These are phyloP conservation scores for Sus cebifrons DNA, from an alignment of 2,797 vertebrate genomes.

Conservation along the genomic window DNA sequence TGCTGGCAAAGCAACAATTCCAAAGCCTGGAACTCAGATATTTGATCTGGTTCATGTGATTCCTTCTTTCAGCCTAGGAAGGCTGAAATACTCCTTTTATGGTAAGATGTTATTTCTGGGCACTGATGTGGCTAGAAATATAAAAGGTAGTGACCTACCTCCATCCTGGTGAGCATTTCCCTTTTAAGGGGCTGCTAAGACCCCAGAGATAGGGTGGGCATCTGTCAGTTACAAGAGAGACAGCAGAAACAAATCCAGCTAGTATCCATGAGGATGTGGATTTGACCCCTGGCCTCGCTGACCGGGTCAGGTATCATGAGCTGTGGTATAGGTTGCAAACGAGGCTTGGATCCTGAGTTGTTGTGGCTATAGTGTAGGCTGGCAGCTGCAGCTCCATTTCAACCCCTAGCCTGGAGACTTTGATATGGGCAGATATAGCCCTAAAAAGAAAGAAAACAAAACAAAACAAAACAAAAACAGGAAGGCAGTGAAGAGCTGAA, in stretches of 20 bases:
- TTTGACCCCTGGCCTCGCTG: too few species aligned
- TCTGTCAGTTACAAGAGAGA: neutral
- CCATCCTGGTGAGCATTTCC: neutral
- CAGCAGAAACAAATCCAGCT: too few species aligned
- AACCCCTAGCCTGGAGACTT: too few species aligned
- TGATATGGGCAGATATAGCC: too few species aligned
- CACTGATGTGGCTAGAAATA: neutral
- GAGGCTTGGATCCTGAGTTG: too few species aligned
- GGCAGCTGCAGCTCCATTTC: too few species aligned
- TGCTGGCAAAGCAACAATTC: constrained; percentile 22
- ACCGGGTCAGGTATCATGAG: too few species aligned
- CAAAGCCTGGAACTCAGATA: constrained; percentile 40
- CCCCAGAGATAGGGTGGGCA: neutral
- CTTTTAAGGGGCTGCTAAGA: neutral
- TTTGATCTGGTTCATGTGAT: constrained; percentile 5
- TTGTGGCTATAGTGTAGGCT: too few species aligned
- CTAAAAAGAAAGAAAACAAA: too few species aligned
- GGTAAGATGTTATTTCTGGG: neutral
- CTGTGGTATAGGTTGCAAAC: too few species aligned
- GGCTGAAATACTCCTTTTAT: neutral
- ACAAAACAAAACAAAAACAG: too few species aligned
- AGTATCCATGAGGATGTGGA: too few species aligned
- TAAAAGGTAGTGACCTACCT: neutral
- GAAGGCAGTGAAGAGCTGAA: neutral
- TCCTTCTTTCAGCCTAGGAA: neutral